Evolutionary conservation across 2,113 vertebrate genomes (phyloP), one percentile per base, ranked within the genome.

Genomic region (Catagonus wagneri): DNA sequence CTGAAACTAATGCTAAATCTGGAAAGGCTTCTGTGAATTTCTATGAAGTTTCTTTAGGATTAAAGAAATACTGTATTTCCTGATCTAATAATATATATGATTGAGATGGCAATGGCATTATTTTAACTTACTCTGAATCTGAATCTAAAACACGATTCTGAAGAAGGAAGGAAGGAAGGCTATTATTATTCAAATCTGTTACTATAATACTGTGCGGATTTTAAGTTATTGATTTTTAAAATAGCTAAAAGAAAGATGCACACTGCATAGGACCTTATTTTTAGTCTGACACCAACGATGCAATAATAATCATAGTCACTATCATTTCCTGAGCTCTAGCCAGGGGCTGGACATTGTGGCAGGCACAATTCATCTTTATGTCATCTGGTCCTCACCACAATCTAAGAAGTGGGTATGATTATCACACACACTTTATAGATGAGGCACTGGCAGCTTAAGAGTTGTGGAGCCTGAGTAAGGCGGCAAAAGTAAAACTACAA

Each of bases 61-160:
- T 97, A 95, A 92, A 87, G 75, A 94, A 71, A 85, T 14, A 65
- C 16, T 71, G 0, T 61, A 58, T 90, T 95, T 94, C 27, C 75
- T 92, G 58, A 92, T 95, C 96, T 72, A 83, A 94, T 79, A 90
- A 94, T 80, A 65, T 14, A 74, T 66, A 63, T 36, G 60, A 61
- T 32, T 80, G 44, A 36, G 81, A 87, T 76, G 32, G 4, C 23
- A 52, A 74, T 10, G n/a, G 12, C 12, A n/a, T 6, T 79, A 75
- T 76, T 96, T 95, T 81, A 87, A 83, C 75, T 60, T 84, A 92
- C 14, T 71, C 19, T 79, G 52, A 93, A 83, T 93, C 32, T 87
- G 65, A 96, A 80, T 90, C 27, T 87, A 93, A 75, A 20, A 54
- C 19, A 79, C 9, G 69, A 44, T 22, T 20, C 29, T 63, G 63